Evolutionary conservation across 1,140 invertebrate genomes (phyloP).

Genomic region (Zaprionus africanus): DNA sequence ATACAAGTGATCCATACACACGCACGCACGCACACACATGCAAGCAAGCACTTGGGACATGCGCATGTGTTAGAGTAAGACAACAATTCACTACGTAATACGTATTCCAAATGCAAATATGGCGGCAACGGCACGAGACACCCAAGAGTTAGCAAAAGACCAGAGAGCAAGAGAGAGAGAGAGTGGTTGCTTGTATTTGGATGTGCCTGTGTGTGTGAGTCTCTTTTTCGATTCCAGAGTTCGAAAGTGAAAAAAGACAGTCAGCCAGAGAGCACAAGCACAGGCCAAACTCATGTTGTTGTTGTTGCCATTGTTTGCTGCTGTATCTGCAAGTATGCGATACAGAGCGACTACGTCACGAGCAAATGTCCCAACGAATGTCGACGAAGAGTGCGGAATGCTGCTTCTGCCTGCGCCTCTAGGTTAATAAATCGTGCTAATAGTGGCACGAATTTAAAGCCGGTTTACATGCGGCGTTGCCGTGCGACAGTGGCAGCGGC

Average conservation of each 20-base stretch:
- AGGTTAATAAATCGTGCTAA: slow-evolving; percentile 83
- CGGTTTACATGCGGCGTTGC: slow-evolving; percentile 68
- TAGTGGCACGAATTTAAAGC: slow-evolving; percentile 82
- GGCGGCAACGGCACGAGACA: slow-evolving; percentile 72
- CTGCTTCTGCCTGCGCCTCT: slow-evolving; percentile 55
- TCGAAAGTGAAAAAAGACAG: slow-evolving; percentile 59
- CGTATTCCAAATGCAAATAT: slow-evolving; percentile 78
- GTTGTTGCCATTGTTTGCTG: slow-evolving; percentile 46
- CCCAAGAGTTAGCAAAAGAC: slow-evolving; percentile 14
- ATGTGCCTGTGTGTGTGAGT: slow-evolving; percentile 14
- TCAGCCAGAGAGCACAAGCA: slow-evolving; percentile 31
- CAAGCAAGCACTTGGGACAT: slow-evolving; percentile 34
- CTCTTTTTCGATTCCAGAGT: slow-evolving; percentile 45
- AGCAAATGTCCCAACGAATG: slow-evolving; percentile 33
- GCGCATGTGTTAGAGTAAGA: slow-evolving; percentile 56
- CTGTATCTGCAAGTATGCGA: slow-evolving; percentile 73
- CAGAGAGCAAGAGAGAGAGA: slow-evolving; percentile 31
- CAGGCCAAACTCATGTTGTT: neutral
- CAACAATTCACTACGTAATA: slow-evolving; percentile 69
- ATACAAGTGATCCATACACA: slow-evolving; percentile 62
- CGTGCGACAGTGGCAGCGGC: slow-evolving; percentile 38
- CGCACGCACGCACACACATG: slow-evolving; percentile 13
- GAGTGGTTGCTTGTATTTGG: slow-evolving; percentile 21
- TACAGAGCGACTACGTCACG: slow-evolving; percentile 38
- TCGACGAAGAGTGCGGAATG: slow-evolving; percentile 37